Evolutionary conservation across 2,113 vertebrate genomes (phyloP), one percentile per base, ranked within the genome.

Genomic region (Platichthys flesus): DNA sequence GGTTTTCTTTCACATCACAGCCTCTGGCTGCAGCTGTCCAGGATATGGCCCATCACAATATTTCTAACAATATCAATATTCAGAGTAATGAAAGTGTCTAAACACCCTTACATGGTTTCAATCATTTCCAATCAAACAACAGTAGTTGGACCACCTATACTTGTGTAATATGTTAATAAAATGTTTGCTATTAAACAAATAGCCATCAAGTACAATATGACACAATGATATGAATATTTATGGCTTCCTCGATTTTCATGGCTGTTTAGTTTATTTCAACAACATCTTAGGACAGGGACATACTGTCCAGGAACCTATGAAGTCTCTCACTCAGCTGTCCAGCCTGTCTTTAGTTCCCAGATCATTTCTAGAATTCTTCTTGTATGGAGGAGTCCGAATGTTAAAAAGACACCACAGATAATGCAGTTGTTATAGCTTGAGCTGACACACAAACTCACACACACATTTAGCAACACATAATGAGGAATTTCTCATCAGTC

Each of bases 401-500:
- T 47, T 47, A 61, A 56, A 31, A 2, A 40, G n/a, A 52, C 47
- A 23, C 52, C 24, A 31, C 24, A 21, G 16, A 3, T 13, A 9
- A 52, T 14, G 12, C 28, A 52, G 24, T 4, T 52, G 3, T 26
- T 18, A 47, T 40, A 47, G 13, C 9, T 75, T 65, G n/a, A 51
- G 55, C 61, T 60, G 61, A 31, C 54, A 74, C 54, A 74, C 28
- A 49, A 31, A 76, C 28, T 20, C 56, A 73, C 12, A 79, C 9
- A 28, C 31, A 40, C 55, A 68, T 71, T 81, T 18, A 55, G 66
- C 18, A 76, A 79, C 20, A 74, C 76, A 45, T 42, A 1, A 18
- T 73, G 9, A 28, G 61, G 58, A 55, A 81, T 78, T 58, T 67
- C 63, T 73, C 68, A 74, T 80, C 79, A 45, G 12, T 78, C 56